Evolutionary conservation across 2,113 vertebrate species (phyloP).

Genomic region (Piaya cayana): DNA sequence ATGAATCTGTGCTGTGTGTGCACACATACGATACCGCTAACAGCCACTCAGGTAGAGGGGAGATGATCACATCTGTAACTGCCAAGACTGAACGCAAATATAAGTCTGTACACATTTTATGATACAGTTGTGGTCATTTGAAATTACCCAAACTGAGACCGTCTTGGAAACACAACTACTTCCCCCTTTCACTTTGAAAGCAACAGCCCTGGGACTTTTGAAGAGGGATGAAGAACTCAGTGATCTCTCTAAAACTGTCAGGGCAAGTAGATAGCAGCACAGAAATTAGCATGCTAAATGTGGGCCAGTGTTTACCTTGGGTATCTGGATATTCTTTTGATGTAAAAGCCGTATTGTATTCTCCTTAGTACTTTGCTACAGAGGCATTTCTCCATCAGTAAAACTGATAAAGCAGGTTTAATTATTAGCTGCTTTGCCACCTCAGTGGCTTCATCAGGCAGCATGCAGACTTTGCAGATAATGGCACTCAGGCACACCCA

Average conservation of each 20-base stretch:
- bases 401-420: constrained; percentile 38
- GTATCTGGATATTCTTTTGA: constrained; percentile 4
- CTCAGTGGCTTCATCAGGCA: not conserved
- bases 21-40: not conserved
- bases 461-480: not conserved
- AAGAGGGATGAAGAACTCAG: not conserved
- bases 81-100: not conserved
- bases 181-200: not conserved
- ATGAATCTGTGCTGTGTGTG: not conserved
- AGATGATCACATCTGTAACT: not conserved
- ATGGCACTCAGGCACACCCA: not conserved
- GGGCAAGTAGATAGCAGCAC: constrained; percentile 10
- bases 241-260: not conserved
- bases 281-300: not conserved
- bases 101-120: not conserved
- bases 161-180: not conserved
- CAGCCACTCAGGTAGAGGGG: not conserved
- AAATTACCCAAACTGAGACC: not conserved
- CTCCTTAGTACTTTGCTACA: not conserved
- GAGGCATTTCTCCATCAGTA: constrained; percentile 23
- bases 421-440: constrained; percentile 48
- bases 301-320: not conserved
- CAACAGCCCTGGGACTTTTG: not conserved
- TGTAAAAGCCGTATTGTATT: constrained; percentile 27
- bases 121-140: not conserved